Percentiles rank a stretch among this genome's conserved stretches.
These are phyloP conservation scores for Acanthurus leucopareius DNA, from an alignment of 2,797 vertebrate genomes.

Conservation along the genomic window DNA sequence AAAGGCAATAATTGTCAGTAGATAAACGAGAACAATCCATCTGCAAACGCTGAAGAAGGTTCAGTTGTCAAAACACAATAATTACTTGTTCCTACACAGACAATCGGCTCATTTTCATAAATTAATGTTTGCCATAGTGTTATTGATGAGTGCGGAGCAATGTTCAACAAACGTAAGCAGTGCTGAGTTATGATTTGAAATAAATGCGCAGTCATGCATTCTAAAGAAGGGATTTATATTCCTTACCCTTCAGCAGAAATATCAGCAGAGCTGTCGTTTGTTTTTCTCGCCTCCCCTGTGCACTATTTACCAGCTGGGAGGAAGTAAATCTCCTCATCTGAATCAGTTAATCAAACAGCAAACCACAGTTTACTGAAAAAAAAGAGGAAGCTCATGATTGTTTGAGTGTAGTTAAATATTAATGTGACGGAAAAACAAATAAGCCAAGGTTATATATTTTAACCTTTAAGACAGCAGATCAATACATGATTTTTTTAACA, in stretches of 20 bases:
- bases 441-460: slow-evolving; percentile 32
- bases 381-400: slow-evolving; percentile 49
- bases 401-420: slow-evolving; percentile 31
- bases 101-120: slow-evolving; percentile 69
- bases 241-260: slow-evolving; percentile 78
- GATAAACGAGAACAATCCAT: slow-evolving; percentile 41
- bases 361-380: slow-evolving; percentile 51
- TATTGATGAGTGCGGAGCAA: slow-evolving; percentile 69
- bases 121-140: slow-evolving; percentile 62
- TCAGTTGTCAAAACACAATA: slow-evolving; percentile 58
- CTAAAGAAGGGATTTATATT: slow-evolving; percentile 74
- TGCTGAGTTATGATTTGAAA: slow-evolving; percentile 76
- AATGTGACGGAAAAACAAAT: slow-evolving; percentile 43
- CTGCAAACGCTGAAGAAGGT: slow-evolving; percentile 45
- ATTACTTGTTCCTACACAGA: slow-evolving; percentile 63
- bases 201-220: slow-evolving; percentile 76
- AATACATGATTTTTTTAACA: not conserved
- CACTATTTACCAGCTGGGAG: slow-evolving; percentile 74
- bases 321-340: slow-evolving; percentile 73
- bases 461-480: slow-evolving; percentile 9
- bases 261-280: slow-evolving; percentile 76
- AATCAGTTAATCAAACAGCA: slow-evolving; percentile 81
- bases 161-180: slow-evolving; percentile 73
- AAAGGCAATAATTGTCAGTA: slow-evolving; percentile 43
- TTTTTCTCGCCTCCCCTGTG: slow-evolving; percentile 73